Base-by-base conservation (phyloP, 2,888 invertebrate species). In the Cataglyphis livida region DNA sequence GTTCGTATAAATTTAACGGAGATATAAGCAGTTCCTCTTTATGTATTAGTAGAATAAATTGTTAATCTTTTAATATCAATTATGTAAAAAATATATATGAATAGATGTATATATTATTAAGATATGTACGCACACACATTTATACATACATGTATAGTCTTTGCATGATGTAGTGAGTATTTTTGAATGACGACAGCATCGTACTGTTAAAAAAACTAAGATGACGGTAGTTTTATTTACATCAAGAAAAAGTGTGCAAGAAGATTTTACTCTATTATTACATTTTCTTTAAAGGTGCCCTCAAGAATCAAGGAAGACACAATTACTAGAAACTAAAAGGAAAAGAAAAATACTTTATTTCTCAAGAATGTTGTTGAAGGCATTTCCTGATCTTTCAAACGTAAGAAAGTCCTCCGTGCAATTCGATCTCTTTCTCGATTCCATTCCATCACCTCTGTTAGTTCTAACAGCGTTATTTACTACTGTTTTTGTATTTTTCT, bases 341-440 rank as follows among this genome's bases (percentile, higher is more conserved):
- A 71, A 48, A 59, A 79, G 59, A 59, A 79, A 51, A 70, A 79
- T 73, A 73, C 25, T 79, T 79, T 71, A 78, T 71, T 71, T 79
- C 32, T 35, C 3, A 35, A n/a, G 12, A 21, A 10, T 25, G 18
- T 25, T 48, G 51, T 66, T 35, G 6, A n/a, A 41, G 51, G 64
- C n/a, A 28, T 61, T 15, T 59, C 25, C 44, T 81, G 57, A 81
- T 75, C 54, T 81, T 81, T 57, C 41, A 38, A 18, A 61, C 35
- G 59, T 32, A 35, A 78, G 59, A 71, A 54, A 35, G 28, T 44
- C 25, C 10, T 21, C 18, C 28, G 15, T 21, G 44, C 57, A 35
- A 73, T 59, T 79, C 59, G 41, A 79, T 59, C 21, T 57, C 28
- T 57, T 78, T 70, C 32, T 73, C 73, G n/a, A 73, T 71, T 18